These are phyloP conservation scores for Chondrosia reniformis DNA, from an alignment of 37 sponge, comb jelly and placozoan species.

Conservation along the genomic window DNA sequence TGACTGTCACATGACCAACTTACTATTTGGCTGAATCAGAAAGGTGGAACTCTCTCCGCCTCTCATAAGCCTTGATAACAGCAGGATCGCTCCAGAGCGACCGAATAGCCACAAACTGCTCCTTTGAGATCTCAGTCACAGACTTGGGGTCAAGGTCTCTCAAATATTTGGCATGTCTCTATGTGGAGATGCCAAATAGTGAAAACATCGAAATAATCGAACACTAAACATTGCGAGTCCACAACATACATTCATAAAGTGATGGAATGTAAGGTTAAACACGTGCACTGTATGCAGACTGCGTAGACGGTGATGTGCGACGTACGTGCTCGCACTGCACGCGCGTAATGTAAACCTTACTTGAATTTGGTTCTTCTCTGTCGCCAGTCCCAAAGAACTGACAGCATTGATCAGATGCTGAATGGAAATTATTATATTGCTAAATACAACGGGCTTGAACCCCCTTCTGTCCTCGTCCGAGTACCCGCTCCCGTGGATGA, in stretches of 20 bases:
- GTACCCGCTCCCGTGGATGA: slow-evolving; percentile 94
- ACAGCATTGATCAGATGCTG: slow-evolving; percentile 44
- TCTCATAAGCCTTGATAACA: slow-evolving; percentile 74
- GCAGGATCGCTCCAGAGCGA: slow-evolving; percentile 72
- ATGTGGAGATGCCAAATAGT: neutral
- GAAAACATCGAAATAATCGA: neutral
- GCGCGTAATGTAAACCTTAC: too few relatives aligned
- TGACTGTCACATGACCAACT: slow-evolving; percentile 40
- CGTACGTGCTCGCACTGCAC: too few relatives aligned
- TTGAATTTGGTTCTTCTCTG: too few relatives aligned
- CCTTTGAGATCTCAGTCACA: slow-evolving; percentile 2
- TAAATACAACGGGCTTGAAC: slow-evolving; percentile 63
- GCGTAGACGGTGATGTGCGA: too few relatives aligned
- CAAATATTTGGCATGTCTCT: neutral
- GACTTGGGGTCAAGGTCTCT: slow-evolving; percentile 13
- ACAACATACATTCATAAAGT: too few relatives aligned
- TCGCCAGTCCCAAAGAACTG: too few relatives aligned
- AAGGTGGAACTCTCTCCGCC: slow-evolving; percentile 89
- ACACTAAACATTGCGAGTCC: too few relatives aligned
- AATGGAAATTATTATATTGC: slow-evolving; percentile 80
- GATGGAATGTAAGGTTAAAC: too few relatives aligned
- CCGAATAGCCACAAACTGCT: slow-evolving; percentile 31
- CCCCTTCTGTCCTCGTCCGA: slow-evolving; percentile 56
- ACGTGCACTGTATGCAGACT: too few relatives aligned
- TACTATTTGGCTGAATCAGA: slow-evolving; percentile 96